Evolutionary conservation across 2,888 invertebrate genomes (phyloP), one percentile per base, ranked within the genome.

Genomic region (Agrenia bidenticulata): DNA sequence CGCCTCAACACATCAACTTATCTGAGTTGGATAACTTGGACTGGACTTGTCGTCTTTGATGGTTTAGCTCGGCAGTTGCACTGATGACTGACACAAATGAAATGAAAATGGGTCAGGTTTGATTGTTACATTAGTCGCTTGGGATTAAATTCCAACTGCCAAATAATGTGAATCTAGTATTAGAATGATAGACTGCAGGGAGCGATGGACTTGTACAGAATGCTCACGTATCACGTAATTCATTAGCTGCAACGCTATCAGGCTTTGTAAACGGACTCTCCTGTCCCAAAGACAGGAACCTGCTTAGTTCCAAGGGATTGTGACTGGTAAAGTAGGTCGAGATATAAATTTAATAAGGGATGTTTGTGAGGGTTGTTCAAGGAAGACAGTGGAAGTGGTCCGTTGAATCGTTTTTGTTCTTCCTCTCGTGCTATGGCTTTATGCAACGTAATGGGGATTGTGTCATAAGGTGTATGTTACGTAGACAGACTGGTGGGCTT

Each of bases 141-240:
- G 32, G 32, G 32, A 32, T 32, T 32, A 24, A 51, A 51, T 5
- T 51, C 23, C 23, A 51, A 51, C 51, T 51, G 51, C 51, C 51
- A 51, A 51, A 51, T 51, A 23, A 23, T 51, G 4, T 23, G 51
- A 51, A 51, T 51, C n/a, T n/a, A n/a, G n/a, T n/a, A n/a, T n/a
- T 51, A 23, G 23, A 19, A 51, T 51, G 51, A 51, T 23, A 51
- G 51, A 51, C 23, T n/a, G n/a, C n/a, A n/a, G n/a, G n/a, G n/a
- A 32, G 11, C 32, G 11, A 32, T 32, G 32, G 5, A 32, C 5
- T 32, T n/a, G n/a, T n/a, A n/a, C n/a, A 32, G 4, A 32, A 32
- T 32, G 4, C 32, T 32, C 11, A 11, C 32, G 32, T 32, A 32
- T 32, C 32, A 32, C 32, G 32, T 32, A 32, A 32, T 32, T 32